These are phyloP conservation scores for Leptosomus discolor DNA, from an alignment of 2,113 vertebrate genomes.

Conservation along the genomic window DNA sequence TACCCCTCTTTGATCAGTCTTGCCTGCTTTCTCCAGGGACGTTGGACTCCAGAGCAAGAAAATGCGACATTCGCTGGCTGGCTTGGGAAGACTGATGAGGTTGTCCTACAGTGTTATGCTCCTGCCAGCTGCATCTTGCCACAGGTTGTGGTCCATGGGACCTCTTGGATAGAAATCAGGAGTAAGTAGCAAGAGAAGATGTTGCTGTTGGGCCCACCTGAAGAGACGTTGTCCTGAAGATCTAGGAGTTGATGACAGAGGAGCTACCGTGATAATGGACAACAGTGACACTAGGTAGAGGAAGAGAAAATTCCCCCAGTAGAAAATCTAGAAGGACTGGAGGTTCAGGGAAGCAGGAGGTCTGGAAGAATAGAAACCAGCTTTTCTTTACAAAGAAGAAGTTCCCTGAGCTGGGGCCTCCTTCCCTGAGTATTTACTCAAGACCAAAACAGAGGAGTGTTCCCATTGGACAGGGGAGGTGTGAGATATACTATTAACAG, in stretches of 20 bases:
- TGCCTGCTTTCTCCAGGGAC: neutral
- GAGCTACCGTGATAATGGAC: rapidly evolving
- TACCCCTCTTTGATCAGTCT: neutral
- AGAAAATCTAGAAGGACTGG: neutral
- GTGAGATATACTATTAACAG: neutral
- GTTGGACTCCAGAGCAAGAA: neutral
- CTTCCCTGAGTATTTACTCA: neutral
- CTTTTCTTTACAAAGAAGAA: neutral
- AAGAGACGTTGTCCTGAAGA: neutral
- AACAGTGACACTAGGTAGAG: neutral
- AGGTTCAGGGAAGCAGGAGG: neutral
- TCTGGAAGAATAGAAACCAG: neutral
- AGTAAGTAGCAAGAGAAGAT: neutral
- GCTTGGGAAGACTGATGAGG: neutral
- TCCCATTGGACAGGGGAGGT: neutral
- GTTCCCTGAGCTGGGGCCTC: neutral
- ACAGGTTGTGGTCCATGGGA: neutral
- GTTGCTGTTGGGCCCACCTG: neutral
- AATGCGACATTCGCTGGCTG: neutral
- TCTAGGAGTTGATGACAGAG: neutral
- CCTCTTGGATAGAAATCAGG: neutral
- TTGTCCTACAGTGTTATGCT: neutral
- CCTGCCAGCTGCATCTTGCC: neutral
- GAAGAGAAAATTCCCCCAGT: neutral
- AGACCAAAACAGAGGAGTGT: neutral